Conservation (phyloP, 1,140 invertebrate genomes). For the Drepana arcuata region DNA sequence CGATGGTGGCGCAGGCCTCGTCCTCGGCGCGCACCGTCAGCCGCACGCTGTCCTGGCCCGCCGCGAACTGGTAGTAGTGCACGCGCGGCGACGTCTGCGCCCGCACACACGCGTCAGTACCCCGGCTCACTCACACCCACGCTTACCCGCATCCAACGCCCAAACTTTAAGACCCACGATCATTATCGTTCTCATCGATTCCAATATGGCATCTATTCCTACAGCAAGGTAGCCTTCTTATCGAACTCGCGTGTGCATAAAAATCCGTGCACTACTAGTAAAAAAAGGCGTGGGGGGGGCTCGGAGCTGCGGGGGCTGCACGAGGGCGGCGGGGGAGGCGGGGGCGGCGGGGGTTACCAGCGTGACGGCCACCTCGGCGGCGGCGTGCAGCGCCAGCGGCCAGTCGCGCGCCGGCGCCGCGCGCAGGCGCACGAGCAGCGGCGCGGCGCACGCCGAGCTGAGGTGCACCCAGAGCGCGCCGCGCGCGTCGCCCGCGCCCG, state of each 20-base stretch:
- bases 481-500: background rate
- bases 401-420: slow-evolving; percentile 28
- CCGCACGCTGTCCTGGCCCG: slow-evolving; percentile 34
- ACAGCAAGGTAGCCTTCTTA: too few species aligned
- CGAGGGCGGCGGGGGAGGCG: too few species aligned
- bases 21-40: slow-evolving; percentile 35
- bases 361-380: slow-evolving; percentile 13
- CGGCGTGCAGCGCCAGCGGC: slow-evolving; percentile 14
- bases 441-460: slow-evolving; percentile 29
- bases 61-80: slow-evolving; percentile 31
- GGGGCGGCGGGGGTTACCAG: slow-evolving; percentile 18
- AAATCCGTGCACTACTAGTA: too few species aligned
- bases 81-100: slow-evolving; percentile 34
- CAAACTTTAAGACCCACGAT: too few species aligned
- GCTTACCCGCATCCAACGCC: too few species aligned
- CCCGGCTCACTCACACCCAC: too few species aligned
- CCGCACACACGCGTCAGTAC: background rate
- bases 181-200: too few species aligned
- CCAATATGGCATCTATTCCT: too few species aligned
- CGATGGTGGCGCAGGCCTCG: slow-evolving; percentile 42
- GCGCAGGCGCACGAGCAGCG: slow-evolving; percentile 22
- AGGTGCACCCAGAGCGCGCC: slow-evolving; percentile 38
- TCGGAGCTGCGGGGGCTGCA: too few species aligned
- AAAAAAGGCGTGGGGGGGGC: too few species aligned
- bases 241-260: too few species aligned